Conservation (phyloP, 2,113 vertebrate genomes). For the Spea bombifrons region DNA sequence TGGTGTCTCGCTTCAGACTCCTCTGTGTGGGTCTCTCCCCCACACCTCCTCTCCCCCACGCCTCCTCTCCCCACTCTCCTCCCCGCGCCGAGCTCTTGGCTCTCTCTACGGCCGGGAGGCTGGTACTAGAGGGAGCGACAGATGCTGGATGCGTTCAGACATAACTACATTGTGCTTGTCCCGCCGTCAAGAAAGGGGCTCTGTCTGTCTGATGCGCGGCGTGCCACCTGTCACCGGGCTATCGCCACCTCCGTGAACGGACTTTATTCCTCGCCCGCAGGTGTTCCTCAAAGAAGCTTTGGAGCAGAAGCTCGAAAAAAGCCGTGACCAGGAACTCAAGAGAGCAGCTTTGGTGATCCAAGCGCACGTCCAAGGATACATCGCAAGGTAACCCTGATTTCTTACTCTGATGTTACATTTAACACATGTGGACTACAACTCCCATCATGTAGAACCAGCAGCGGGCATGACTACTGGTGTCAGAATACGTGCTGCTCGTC, state of each 20-base stretch:
- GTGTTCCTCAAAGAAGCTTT: conserved; percentile 91
- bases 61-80: conserved; percentile 18
- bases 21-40: not conserved
- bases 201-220: not conserved
- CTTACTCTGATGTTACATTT: too few relatives aligned
- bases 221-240: conserved; percentile 15
- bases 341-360: conserved; percentile 84
- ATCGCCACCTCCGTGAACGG: not conserved
- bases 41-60: conserved; percentile 5
- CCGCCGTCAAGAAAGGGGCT: not conserved
- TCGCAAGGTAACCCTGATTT: conserved; percentile 75
- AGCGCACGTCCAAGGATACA: conserved; percentile 90
- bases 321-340: conserved; percentile 81
- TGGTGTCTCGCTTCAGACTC: not conserved
- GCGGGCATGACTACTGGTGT: too few relatives aligned
- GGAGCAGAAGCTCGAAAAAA: conserved; percentile 91
- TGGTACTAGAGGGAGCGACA: conserved; percentile 2
- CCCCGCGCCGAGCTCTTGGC: not conserved
- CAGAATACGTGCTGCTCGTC: too few relatives aligned
- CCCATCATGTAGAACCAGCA: too few relatives aligned
- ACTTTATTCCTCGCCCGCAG: conserved; percentile 66
- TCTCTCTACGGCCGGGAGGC: not conserved
- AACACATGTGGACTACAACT: too few relatives aligned
- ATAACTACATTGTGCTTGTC: not conserved
- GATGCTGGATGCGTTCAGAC: not conserved